Evolutionary conservation across 2,797 vertebrate genomes (phyloP).

Genomic region (Dicrostonyx torquatus): DNA sequence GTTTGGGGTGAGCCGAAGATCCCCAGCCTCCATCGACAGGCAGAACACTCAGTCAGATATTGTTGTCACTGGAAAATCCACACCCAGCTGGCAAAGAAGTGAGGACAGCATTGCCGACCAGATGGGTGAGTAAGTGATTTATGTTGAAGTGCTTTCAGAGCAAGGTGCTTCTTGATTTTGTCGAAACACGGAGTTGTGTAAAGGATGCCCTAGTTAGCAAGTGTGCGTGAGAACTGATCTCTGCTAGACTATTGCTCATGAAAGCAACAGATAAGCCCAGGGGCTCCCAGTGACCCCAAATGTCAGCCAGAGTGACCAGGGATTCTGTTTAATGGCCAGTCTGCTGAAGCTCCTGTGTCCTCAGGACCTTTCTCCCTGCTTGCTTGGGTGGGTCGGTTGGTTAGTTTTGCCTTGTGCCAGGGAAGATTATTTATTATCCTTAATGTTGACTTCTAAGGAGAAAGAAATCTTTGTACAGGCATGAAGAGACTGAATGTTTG

Average conservation of each 20-base stretch:
- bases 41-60: slow-evolving; percentile 90
- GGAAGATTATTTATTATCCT: slow-evolving; percentile 6
- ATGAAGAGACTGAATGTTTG: slow-evolving; percentile 56
- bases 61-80: slow-evolving; percentile 89
- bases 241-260: background rate
- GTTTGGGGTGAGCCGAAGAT: slow-evolving; percentile 94
- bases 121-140: slow-evolving; percentile 84
- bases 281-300: background rate
- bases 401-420: background rate
- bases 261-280: background rate
- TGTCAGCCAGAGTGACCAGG: slow-evolving; percentile 9
- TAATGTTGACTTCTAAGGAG: slow-evolving; percentile 4
- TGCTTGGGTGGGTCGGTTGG: background rate
- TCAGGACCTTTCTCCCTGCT: background rate
- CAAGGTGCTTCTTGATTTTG: background rate
- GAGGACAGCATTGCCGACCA: slow-evolving; percentile 90
- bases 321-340: slow-evolving; percentile 8
- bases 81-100: slow-evolving; percentile 92
- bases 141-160: slow-evolving; percentile 36
- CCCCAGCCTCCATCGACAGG: slow-evolving; percentile 91
- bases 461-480: slow-evolving; percentile 20
- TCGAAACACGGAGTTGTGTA: background rate
- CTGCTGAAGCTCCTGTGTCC: background rate
- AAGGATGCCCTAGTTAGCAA: background rate
- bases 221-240: background rate